Conservation (phyloP, 2,113 vertebrate genomes). For the Strigops habroptila region DNA sequence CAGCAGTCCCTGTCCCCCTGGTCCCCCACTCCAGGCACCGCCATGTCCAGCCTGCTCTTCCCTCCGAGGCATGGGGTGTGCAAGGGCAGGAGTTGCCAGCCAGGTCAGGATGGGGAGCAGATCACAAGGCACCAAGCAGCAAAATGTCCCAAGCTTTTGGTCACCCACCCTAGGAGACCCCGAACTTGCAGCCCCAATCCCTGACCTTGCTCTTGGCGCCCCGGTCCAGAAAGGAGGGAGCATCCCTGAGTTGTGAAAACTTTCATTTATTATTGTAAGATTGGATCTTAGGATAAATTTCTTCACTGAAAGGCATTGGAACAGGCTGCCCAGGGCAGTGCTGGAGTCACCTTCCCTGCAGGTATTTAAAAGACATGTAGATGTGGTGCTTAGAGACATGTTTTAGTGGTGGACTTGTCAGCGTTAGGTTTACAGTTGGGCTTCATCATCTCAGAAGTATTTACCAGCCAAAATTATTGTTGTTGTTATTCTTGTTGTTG, state of each 20-base stretch:
- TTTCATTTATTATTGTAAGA: background rate
- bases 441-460: background rate
- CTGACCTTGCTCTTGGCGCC: background rate
- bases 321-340: background rate
- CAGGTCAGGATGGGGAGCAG: background rate
- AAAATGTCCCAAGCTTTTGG: background rate
- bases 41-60: background rate
- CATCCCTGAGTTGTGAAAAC: background rate
- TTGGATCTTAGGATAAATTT: background rate
- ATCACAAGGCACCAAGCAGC: background rate
- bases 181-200: background rate
- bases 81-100: background rate
- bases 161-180: background rate
- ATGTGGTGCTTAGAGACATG: background rate
- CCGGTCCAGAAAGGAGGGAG: background rate
- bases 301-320: background rate
- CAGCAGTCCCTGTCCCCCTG: background rate
- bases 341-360: background rate
- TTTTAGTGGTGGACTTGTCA: background rate
- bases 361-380: background rate
- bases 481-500: background rate
- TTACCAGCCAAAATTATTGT: background rate
- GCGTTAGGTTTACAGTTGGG: rapidly evolving
- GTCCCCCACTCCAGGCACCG: background rate
- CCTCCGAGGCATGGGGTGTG: background rate